Base-by-base conservation (phyloP, 2,113 vertebrate species). In the Naja naja region DNA sequence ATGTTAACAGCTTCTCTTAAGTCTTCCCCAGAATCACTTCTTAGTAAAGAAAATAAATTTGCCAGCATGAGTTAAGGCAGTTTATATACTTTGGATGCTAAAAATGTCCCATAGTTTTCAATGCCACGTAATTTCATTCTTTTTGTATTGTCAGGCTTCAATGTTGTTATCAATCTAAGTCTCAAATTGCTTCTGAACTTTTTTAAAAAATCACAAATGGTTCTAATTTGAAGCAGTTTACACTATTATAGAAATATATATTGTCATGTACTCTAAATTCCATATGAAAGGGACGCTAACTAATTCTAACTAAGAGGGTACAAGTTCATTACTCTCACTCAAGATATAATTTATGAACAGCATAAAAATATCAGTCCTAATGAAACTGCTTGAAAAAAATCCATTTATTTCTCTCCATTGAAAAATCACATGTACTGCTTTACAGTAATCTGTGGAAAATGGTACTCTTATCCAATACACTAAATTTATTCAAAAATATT, bases 1-100 rank as follows among this genome's bases (percentile, higher is more conserved):
- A 94, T 86, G 85, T 90, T 92, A 86, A 95, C 89, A 86, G 86
- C 55, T 90, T 39, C 34, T 90, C 12, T 94, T 92, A 94, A 96
- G 2, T 9, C 54, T 47, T 47, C 0, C 3, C 53, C 56, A 92
- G 25, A 85, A 60, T 52, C 87, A 58, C 64, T 52, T 34, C 89
- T 55, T n/a, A 74, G 39, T 45, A 5, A 23, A 74, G 95, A 85
- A 90, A 95, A 55, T 27, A 86, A 74, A 43, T 87, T 60, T 55
- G 52, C 56, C 55, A 92, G 43, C 90, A 25, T 39, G 85, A 94
- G 74, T 27, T 3, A 10, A 43, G 55, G 88, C 23, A 91, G 60
- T 90, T 94, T 94, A 49, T 81, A 43, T 3, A 8, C 18, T 92
- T 60, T 30, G 56, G 89, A 93, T 94, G 85, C 23, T 60, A 88